Evolutionary conservation across 2,888 invertebrate genomes (phyloP), one percentile per base, ranked within the genome.

Genomic region (Seira sanloemensis): DNA sequence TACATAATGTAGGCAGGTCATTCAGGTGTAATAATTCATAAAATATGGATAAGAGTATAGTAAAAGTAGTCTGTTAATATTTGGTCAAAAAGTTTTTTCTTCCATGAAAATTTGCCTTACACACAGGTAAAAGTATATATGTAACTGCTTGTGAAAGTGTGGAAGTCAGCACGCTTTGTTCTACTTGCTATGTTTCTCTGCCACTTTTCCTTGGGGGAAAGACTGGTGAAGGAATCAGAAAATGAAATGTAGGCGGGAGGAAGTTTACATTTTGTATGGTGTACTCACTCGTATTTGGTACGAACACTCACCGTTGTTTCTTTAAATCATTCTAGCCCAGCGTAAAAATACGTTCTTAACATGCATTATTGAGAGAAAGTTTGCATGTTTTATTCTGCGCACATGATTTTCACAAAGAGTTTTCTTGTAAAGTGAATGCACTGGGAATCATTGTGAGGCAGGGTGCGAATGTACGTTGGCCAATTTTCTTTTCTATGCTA

Each of bases 311-410:
- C 76, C 68, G 21, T 16, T 24, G 25, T 9, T 54, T 24, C 24
- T 71, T 50, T n/a, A 1, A 19, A 2, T 24, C 24, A 16, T n/a
- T 24, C 23, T 23, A 24, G 19, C 4, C 18, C 7, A 37, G 75
- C 65, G 46, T 68, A 23, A 77, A 77, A 68, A 68, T 68, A 77
- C 68, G 24, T 58, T n/a, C 67, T 19, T 67, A 25, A 54, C 26
- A 1, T 62, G 21, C 62, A 9, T 12, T 73, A 24, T 23, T 12
- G 18, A 37, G 9, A 46, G n/a, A n/a, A n/a, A n/a, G n/a, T n/a
- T n/a, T n/a, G n/a, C n/a, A n/a, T n/a, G n/a, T n/a, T n/a, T n/a
- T n/a, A n/a, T n/a, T n/a, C n/a, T n/a, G n/a, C n/a, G n/a, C 12
- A 46, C 12, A 46, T 46, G 46, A 5, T 46, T 46, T 46, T 12